Base-by-base conservation (phyloP, 2,797 vertebrate species). In the Garrulus glandarius region DNA sequence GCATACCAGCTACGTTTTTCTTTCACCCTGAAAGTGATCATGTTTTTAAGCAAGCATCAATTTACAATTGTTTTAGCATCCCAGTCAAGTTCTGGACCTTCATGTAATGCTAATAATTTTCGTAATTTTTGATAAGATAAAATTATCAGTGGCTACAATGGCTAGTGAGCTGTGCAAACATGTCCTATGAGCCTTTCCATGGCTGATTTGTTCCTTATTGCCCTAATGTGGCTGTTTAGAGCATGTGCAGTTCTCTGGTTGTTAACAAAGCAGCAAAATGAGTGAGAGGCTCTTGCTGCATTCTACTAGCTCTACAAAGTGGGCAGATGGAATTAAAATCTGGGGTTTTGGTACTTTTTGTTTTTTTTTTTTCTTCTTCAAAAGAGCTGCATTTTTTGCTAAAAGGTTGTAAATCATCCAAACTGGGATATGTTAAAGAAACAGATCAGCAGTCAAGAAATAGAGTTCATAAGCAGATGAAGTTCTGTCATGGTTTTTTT, bases 241-340 rank as follows among this genome's bases (percentile, higher is more conserved):
- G 15, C 15, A 30, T 18, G 17, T 50, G 12, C 60, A 49, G n/a
- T 87, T 78, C 78, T 17, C 29, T 69, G 15, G 39, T 83, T 89
- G 46, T 76, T 92, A 78, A 46, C 1, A 12, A 94, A 71, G 22
- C 34, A 77, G 11, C 34, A 56, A 72, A 56, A 46, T 39, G 44
- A 87, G 18, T 23, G 41, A 77, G 46, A 49, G 30, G 23, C 5
- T 84, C 14, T 70, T 76, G 26, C 13, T 0, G 11, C 21, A 19
- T 85, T 83, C 18, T 10, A 18, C 24, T 47, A 13, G 32, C 32
- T 60, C 52, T 43, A 71, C 15, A 23, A 44, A 89, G 26, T 3
- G 4, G 43, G 49, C 53, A 94, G 57, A 56, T 89, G n/a, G 56
- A 91, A 52, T 69, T 67, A 76, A 82, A 87, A 70, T 80, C n/a